Percentiles rank a stretch among this genome's conserved stretches.
Evolutionary conservation across 2,797 vertebrate species (phyloP).

Genomic region (Tarsius wallacei): DNA sequence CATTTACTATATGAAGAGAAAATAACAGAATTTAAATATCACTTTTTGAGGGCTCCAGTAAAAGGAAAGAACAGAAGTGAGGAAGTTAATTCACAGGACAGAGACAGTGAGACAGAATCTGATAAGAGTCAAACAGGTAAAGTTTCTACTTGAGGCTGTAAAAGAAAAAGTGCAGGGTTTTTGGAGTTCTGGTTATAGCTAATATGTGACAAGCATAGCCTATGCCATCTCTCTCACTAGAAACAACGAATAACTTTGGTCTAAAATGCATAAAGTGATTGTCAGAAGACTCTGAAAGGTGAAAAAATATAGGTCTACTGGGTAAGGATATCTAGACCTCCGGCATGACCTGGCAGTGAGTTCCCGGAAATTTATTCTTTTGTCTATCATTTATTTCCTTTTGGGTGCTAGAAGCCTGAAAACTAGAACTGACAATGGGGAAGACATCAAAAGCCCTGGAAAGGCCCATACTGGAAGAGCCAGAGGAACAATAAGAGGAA

Average conservation of each 20-base stretch:
- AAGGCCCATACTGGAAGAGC: background rate
- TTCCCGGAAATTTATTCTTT: background rate
- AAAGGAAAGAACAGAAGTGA: background rate
- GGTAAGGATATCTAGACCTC: background rate
- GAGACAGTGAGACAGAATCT: background rate
- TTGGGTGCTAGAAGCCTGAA: background rate
- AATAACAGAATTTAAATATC: background rate
- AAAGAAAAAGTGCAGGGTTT: background rate
- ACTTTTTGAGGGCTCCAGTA: background rate
- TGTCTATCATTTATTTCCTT: background rate
- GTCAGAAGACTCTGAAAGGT: background rate
- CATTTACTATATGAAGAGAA: background rate
- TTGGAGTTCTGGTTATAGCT: background rate
- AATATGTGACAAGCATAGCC: background rate
- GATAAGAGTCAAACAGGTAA: background rate
- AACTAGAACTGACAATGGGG: background rate
- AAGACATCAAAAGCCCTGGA: background rate
- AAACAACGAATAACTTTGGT: background rate
- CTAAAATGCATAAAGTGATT: background rate
- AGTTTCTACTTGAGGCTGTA: background rate
- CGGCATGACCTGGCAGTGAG: background rate
- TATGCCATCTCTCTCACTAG: background rate
- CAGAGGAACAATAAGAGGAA: background rate
- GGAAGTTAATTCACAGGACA: background rate
- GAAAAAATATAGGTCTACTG: background rate